Percentiles rank a stretch among this genome's conserved stretches.
phyloP scores from a whole-genome alignment of 2,797 vertebrate species.

The Syngnathus acus region DNA sequence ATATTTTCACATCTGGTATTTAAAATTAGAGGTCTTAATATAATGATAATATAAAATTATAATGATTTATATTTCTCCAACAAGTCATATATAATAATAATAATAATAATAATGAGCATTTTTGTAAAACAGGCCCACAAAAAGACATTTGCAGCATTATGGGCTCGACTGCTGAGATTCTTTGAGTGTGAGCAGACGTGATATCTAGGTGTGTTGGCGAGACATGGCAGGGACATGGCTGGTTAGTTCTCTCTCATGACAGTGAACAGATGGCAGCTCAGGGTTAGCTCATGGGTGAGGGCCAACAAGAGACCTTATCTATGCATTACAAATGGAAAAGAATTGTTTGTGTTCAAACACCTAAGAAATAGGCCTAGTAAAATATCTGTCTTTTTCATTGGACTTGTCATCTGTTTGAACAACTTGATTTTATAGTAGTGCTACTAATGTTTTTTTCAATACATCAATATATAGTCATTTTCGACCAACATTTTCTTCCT shows the following conservation, averaged over 20 bases:
- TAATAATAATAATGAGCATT: no score
- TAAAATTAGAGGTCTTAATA: not conserved
- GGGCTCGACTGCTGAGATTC: slow-evolving; percentile 28
- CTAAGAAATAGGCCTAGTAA: not conserved
- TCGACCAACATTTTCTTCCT: not conserved
- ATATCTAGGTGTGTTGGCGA: slow-evolving; percentile 51
- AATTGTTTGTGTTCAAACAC: not conserved
- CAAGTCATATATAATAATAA: no score
- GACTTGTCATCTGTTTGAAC: not conserved
- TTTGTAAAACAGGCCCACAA: not conserved
- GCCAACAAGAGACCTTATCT: slow-evolving; percentile 60
- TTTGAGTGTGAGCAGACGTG: slow-evolving; percentile 41
- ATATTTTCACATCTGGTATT: not conserved
- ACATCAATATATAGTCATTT: not conserved
- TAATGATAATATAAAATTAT: no score
- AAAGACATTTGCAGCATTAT: slow-evolving; percentile 8
- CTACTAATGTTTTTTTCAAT: not conserved
- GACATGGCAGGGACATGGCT: slow-evolving; percentile 48
- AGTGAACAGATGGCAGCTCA: slow-evolving; percentile 72
- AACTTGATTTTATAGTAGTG: not conserved
- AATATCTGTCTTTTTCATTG: not conserved
- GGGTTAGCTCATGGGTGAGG: slow-evolving; percentile 57
- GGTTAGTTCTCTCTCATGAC: slow-evolving; percentile 55
- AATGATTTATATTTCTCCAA: no score
- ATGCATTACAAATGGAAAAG: slow-evolving; percentile 1